A percentile compares a stretch with the other conserved stretches of the same genome.
Evolutionary conservation across 1,140 invertebrate species (phyloP).

Genomic region (Matsumurasca onukii): DNA sequence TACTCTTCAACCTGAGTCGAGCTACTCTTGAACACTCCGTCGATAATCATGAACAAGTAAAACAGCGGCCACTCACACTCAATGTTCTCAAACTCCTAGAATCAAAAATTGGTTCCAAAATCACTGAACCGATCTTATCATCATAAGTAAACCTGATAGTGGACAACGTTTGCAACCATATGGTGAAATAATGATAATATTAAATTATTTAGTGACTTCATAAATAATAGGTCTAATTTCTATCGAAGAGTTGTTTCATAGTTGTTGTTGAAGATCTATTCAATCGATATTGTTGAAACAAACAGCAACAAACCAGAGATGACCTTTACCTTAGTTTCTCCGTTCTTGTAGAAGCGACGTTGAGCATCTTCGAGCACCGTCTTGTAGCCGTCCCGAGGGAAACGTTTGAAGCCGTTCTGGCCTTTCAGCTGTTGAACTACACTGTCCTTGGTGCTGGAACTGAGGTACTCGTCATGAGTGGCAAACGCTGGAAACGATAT

Average conservation of each 20-base stretch:
- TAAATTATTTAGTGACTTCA: too few species aligned
- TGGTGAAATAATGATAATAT: too few species aligned
- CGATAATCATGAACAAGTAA: conserved; percentile 94
- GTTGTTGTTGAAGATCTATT: too few species aligned
- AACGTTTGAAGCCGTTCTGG: conserved; percentile 91
- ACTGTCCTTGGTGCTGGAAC: conserved; percentile 85
- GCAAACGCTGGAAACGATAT: conserved; percentile 98
- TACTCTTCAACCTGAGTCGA: conserved; percentile 93
- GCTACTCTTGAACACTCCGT: conserved; percentile 86
- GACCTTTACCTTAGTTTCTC: conserved; percentile 69
- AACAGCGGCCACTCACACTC: conserved; percentile 99
- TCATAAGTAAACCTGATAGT: too few species aligned
- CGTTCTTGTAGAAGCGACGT: conserved; percentile 68
- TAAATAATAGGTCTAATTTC: too few species aligned
- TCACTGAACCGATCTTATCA: too few species aligned
- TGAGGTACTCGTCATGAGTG: conserved; percentile 90
- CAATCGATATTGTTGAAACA: too few species aligned
- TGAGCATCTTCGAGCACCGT: conserved; percentile 82
- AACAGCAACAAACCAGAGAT: too few species aligned
- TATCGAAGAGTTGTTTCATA: too few species aligned
- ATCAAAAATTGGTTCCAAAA: conserved; percentile 29
- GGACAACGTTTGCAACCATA: too few species aligned
- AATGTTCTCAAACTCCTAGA: conserved; percentile 89
- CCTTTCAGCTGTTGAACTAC: conserved; percentile 84
- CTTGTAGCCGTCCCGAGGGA: conserved; percentile 93